Base-by-base conservation (phyloP, 2,888 invertebrate genomes). In the Cephus sareptanus region DNA sequence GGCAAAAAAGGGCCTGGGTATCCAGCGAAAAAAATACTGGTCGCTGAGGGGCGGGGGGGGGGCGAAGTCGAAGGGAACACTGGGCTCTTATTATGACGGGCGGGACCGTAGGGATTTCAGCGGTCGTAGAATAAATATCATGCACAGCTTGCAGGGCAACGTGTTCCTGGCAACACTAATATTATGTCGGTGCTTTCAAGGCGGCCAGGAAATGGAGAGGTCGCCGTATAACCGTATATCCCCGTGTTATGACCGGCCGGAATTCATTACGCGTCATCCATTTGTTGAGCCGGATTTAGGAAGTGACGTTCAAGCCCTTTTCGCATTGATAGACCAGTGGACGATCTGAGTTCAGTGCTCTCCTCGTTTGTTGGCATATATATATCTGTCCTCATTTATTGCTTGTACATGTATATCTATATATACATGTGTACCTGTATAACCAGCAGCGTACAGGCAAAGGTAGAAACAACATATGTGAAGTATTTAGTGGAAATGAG, bases 141-240 rank as follows among this genome's bases (percentile, higher is more conserved):
- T 34, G 76, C 68, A 77, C 40, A 56, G 40, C 40, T 56, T 76
- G 34, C 73, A 56, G 56, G 76, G 76, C 68, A 31, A 15, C 34
- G 11, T 23, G 76, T 73, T 76, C 76, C 70, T 56, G 76, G 76
- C 68, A 73, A 76, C 73, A 73, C 76, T 73, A 76, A 76, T 73
- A 73, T 76, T 73, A 30, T 56, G 73, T 73, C 73, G 73, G 40
- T 68, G 73, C 76, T 76, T 76, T 73, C 40, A 23, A 34, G 34
- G 12, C 23, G n/a, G 37, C 30, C 37, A 56, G 33, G 23, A 69
- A 9, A 75, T 34, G 23, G 23, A 69, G 68, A 75, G 75, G 75
- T 23, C 40, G 40, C 40, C 40, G 23, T 56, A 56, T 56, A 56
- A 23, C 40, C 23, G 23, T 56, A 56, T 56, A 23, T 56, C 23